Evolutionary conservation across 2,113 vertebrate genomes (phyloP), one percentile per base, ranked within the genome.

Genomic region (Microtus pennsylvanicus): DNA sequence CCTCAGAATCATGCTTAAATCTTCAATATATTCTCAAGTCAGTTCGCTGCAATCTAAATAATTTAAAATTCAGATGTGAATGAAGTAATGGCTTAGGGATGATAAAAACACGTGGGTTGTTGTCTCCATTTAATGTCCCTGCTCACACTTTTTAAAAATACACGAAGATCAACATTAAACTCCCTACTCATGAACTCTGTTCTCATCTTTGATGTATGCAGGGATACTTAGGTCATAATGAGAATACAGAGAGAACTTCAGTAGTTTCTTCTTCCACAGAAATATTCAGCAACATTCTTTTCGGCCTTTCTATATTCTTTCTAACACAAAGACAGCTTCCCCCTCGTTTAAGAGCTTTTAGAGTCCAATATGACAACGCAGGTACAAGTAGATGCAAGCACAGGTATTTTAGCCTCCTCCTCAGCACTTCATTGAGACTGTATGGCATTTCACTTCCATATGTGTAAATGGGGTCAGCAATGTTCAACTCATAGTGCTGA

Each of bases 51-150:
- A 90, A 94, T 93, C 30, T 38, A 94, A 94, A 81, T 93, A 96
- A 95, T 97, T 95, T 92, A 96, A 97, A 95, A 95, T 91, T 33
- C 88, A 55, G 82, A 42, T 63, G 65, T 89, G 93, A 96, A 76
- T 94, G 67, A 94, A 93, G 30, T 45, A 88, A 70, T 81, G 67
- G n/a, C 92, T 95, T 93, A 26, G 38, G 58, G 81, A 61, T 55
- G 21, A 90, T 78, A 88, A 85, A 81, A 58, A 94, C 93, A 96
- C 88, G 85, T 89, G 61, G 17, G 24, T 82, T 85, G 65, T 55
- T 93, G 28, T 94, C 94, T 83, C 50, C 50, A 74, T 82, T 81
- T 85, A 90, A 90, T 3, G 4, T 77, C 58, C 12, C 38, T 94
- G 58, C 28, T 28, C 7, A n/a, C 74, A 65, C 42, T 52, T 95